Base-by-base conservation (phyloP, 2,113 vertebrate genomes). In the Microcebus lehilahytsara region DNA sequence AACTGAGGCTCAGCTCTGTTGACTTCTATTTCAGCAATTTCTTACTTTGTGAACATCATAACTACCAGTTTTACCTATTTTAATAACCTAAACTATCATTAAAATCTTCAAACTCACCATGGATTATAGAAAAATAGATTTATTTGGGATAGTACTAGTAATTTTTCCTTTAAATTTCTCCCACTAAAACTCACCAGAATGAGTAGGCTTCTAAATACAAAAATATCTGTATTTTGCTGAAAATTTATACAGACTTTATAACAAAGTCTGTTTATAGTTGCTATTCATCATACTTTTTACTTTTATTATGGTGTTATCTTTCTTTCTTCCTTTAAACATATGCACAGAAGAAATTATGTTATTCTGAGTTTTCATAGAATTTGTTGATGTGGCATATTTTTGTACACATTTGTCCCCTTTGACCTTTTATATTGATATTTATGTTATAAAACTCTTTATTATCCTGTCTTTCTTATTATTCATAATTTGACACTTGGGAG, bases 401-500 rank as follows among this genome's bases (percentile, higher is more conserved):
- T 40, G 27, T 58, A 53, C 11, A 32, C n/a, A 74, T 91, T 69
- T 91, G 53, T 40, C 17, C 34, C 16, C 34, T 16, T 17, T 92
- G 8, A 22, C n/a, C 53, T 74, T 72, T 30, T 72, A 34, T 85
- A 74, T 42, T 96, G 34, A 42, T 94, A 77, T 88, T 94, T 64
- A 46, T 25, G 40, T 96, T 93, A 71, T 5, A 67, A 7, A 89
- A 40, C 11, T 94, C 6, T 40, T 92, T 42, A 37, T 92, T 93
- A 81, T 51, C 22, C 74, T 69, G 1, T 85, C 49, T 80, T 27
- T 92, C 30, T 90, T 10, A 85, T 87, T 94, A 93, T 85, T 94
- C 66, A 95, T 27, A 95, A 78, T 88, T 42, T 81, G 42, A 85
- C 23, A 85, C 56, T 92, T 89, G 83, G 5, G n/a, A 96, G 22